Evolutionary conservation across 2,113 vertebrate species (phyloP).

Genomic region (Psilopogon haemacephalus): DNA sequence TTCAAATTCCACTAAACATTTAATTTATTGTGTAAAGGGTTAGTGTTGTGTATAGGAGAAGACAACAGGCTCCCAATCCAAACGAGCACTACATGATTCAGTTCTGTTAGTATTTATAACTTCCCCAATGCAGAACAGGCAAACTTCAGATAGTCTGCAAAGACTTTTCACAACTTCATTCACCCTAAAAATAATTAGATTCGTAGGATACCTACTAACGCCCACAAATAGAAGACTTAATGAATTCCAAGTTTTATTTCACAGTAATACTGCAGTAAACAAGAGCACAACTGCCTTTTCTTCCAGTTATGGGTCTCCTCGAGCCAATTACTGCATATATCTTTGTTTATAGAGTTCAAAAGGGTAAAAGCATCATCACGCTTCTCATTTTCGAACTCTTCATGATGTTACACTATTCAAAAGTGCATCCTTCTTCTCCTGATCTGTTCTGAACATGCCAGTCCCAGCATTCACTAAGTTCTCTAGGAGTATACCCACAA

Average conservation of each 20-base stretch:
- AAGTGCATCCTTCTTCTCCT: neutral
- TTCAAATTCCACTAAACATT: neutral
- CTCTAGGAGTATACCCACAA: neutral
- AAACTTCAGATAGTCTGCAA: neutral
- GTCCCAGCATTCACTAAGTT: neutral
- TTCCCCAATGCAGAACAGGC: neutral
- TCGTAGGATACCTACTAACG: conserved; percentile 48
- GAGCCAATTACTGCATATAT: neutral
- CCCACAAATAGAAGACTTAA: conserved; percentile 50
- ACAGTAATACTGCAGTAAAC: neutral
- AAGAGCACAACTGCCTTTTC: neutral
- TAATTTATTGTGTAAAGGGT: neutral
- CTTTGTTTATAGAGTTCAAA: neutral
- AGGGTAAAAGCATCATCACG: neutral
- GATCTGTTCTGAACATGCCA: neutral
- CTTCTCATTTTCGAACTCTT: neutral
- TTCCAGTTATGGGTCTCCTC: neutral
- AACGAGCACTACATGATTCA: neutral
- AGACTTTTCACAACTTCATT: neutral
- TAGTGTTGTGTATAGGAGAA: neutral
- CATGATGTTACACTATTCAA: neutral
- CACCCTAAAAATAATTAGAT: conserved; percentile 30
- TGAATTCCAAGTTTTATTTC: conserved; percentile 41
- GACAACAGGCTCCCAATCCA: neutral
- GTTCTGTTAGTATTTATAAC: neutral